Conservation (phyloP, 2,888 invertebrate species). For the Plagodis dolabraria region DNA sequence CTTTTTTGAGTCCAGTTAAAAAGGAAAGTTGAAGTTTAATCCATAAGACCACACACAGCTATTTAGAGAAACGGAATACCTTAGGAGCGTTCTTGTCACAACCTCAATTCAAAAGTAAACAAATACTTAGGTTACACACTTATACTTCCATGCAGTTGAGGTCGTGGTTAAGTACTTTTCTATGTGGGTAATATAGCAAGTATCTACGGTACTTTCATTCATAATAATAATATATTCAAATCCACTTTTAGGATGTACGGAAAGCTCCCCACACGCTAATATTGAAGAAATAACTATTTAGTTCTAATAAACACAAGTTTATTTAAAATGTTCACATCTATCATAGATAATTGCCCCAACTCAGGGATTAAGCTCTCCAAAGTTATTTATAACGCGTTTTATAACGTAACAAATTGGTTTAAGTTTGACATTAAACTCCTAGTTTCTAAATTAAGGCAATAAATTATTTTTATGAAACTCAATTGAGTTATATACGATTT, state of each 20-base stretch:
- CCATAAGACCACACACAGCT: too few relatives aligned
- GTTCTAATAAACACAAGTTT: conserved; percentile 13
- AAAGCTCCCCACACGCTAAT: too few relatives aligned
- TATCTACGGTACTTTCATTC: too few relatives aligned
- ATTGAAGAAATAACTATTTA: neutral
- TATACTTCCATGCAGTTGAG: too few relatives aligned
- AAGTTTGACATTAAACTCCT: conserved; percentile 25
- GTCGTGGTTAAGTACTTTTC: too few relatives aligned
- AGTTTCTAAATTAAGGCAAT: conserved; percentile 22
- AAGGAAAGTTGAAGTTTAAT: too few relatives aligned
- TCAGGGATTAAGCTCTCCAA: conserved; percentile 25
- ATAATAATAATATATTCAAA: too few relatives aligned
- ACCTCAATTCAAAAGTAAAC: too few relatives aligned
- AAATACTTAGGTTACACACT: too few relatives aligned
- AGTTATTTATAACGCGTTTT: conserved; percentile 24
- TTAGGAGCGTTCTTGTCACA: neutral
- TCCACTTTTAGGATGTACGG: too few relatives aligned
- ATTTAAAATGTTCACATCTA: conserved; percentile 25
- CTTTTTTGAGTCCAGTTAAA: too few relatives aligned
- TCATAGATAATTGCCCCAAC: conserved; percentile 25
- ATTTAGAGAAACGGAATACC: neutral
- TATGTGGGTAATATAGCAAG: too few relatives aligned
- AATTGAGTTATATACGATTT: conserved; percentile 11
- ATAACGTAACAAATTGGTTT: conserved; percentile 27
- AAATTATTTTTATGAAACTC: conserved; percentile 23